Evolutionary conservation across 1,140 invertebrate species (phyloP).

Genomic region (Megathymus violae): DNA sequence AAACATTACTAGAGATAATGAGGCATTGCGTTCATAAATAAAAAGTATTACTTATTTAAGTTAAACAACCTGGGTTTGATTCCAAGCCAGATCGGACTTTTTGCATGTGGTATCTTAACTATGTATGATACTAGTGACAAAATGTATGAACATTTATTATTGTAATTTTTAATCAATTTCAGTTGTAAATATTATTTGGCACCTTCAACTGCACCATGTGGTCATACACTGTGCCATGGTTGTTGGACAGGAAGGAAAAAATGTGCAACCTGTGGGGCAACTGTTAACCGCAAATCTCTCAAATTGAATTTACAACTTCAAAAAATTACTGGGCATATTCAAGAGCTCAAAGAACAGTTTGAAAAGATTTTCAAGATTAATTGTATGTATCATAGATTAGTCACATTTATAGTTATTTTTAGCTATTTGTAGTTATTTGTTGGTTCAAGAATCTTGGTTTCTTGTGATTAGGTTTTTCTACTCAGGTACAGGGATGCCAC

Average conservation of each 20-base stretch:
- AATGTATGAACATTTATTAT: constrained; percentile 2
- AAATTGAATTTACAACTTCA: constrained; percentile 60
- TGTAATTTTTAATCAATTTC: constrained; percentile 42
- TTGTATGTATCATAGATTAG: constrained; percentile 62
- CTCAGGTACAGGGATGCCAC: too few relatives aligned
- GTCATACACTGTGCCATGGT: constrained; percentile 62
- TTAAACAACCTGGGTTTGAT: too few relatives aligned
- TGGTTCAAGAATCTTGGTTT: too few relatives aligned
- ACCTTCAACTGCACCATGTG: constrained; percentile 64
- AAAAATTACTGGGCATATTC: constrained; percentile 54
- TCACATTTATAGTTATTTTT: too few relatives aligned
- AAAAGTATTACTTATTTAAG: too few relatives aligned
- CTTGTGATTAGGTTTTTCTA: too few relatives aligned
- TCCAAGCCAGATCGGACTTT: too few relatives aligned
- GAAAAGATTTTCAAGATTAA: constrained; percentile 64
- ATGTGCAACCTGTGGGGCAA: constrained; percentile 54
- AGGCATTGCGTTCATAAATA: too few relatives aligned
- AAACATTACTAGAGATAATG: too few relatives aligned
- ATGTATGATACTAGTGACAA: too few relatives aligned
- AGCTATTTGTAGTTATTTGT: too few relatives aligned
- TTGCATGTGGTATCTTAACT: too few relatives aligned
- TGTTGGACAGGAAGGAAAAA: constrained; percentile 58
- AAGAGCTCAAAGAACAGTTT: constrained; percentile 49
- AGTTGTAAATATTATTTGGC: constrained; percentile 68
- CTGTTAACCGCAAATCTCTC: constrained; percentile 48